Evolutionary conservation across 2,113 vertebrate species (phyloP), one percentile per base, ranked within the genome.

Genomic region (Leptodactylus fuscus): DNA sequence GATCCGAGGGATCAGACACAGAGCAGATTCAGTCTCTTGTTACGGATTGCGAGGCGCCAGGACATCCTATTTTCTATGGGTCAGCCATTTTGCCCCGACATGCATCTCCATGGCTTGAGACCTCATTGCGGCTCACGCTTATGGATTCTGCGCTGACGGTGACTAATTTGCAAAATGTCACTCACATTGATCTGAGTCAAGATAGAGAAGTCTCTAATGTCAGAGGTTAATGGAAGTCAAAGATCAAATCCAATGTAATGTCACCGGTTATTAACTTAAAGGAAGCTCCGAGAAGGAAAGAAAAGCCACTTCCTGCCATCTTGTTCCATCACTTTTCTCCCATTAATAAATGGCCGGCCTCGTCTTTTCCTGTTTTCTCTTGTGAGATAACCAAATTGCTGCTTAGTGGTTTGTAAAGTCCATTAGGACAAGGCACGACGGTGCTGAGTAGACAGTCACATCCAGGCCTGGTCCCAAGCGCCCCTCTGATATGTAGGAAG

Each of bases 361-460:
- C 20, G 46, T 62, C 46, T 32, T 75, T 44, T 58, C 70, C 70
- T 67, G 22, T 82, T 85, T 69, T 69, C 46, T 69, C 62, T 90
- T 87, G 89, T 87, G 88, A 90, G 95, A 95, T 95, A 96, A 96
- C 91, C 92, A 88, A 91, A 87, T 32, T 41, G 38, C 10, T 24
- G 34, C 67, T 49, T 74, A n/a, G 16, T 51, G 49, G 49, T 51
- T 51, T 3, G 13, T n/a, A 18, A 18, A 51, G 49, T 16, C 15
- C 2, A 18, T 51, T 51, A 51, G 1, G 16, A 16, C 49, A 51
- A n/a, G n/a, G n/a, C n/a, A n/a, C n/a, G n/a, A n/a, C n/a, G n/a
- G n/a, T n/a, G n/a, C n/a, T n/a, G 16, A 7, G 49, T 1, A 4
- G 2, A 12, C 11, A 48, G 46, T 48, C 46, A 12, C 46, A 48